Percentiles rank a stretch among this genome's conserved stretches.
Evolutionary conservation across 2,888 invertebrate species (phyloP).

Genomic region (Hemaris fuciformis): DNA sequence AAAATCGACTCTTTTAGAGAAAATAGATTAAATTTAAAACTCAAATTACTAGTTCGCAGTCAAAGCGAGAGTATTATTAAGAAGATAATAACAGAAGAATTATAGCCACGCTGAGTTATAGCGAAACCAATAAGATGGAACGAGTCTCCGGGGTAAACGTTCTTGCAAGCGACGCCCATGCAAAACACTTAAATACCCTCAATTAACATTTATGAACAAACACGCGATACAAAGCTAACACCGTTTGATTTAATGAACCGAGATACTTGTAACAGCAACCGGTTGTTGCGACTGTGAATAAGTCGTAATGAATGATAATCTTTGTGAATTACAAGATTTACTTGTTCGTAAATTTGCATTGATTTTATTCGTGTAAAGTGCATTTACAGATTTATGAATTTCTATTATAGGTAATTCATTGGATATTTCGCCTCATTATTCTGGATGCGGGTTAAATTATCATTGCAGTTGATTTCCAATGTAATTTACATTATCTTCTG

Average conservation of each 20-base stretch:
- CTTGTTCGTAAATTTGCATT: not conserved
- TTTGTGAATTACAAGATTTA: not conserved
- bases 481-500: not conserved
- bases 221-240: slow-evolving; percentile 9
- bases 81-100: not conserved
- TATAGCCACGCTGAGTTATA: not conserved
- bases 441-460: not conserved
- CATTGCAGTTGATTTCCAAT: not conserved
- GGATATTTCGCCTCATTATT: not conserved
- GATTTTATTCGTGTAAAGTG: not conserved
- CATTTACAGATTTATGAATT: not conserved
- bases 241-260: slow-evolving; percentile 5
- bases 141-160: slow-evolving; percentile 2
- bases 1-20: too few species aligned
- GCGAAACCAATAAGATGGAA: not conserved
- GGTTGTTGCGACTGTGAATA: not conserved
- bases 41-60: not conserved
- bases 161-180: slow-evolving; percentile 8
- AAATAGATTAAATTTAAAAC: too few species aligned
- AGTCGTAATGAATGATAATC: not conserved
- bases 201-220: slow-evolving; percentile 10
- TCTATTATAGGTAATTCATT: not conserved
- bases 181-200: slow-evolving; percentile 9
- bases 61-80: not conserved
- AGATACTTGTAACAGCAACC: not conserved